phyloP scores from a whole-genome alignment of 2,888 invertebrate species.

The Cephus rjabovi region DNA sequence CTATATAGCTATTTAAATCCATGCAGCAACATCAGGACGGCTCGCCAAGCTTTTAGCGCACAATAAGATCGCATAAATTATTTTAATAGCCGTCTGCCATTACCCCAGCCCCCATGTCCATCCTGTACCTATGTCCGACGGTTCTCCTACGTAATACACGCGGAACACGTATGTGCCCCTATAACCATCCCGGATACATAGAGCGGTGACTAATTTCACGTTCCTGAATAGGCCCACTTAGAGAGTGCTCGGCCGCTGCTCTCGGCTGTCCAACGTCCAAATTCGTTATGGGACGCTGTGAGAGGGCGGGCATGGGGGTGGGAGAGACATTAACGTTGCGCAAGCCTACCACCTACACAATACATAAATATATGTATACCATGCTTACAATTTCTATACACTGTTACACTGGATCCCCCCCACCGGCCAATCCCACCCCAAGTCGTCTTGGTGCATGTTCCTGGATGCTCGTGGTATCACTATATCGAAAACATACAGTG shows the following conservation, averaged over 20 bases:
- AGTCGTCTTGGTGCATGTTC: neutral
- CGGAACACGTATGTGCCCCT: neutral
- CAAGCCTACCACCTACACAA: too few relatives aligned
- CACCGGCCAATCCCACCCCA: neutral
- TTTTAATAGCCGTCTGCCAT: constrained; percentile 39
- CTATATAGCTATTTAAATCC: too few relatives aligned
- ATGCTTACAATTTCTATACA: too few relatives aligned
- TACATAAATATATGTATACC: too few relatives aligned
- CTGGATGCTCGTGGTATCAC: neutral
- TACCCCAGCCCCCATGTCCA: constrained; percentile 23
- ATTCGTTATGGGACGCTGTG: constrained; percentile 24
- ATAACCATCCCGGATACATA: constrained; percentile 8
- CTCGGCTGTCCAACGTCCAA: constrained; percentile 12
- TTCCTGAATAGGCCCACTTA: constrained; percentile 40
- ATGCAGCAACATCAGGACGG: too few relatives aligned
- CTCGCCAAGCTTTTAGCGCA: constrained; percentile 32
- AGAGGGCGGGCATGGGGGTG: too few relatives aligned
- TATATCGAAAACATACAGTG: constrained; percentile 21
- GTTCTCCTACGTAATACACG: neutral
- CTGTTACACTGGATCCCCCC: neutral
- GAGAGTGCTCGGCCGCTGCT: constrained; percentile 12
- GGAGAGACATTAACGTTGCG: too few relatives aligned
- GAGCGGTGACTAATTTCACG: constrained; percentile 33
- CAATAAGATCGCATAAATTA: constrained; percentile 41
- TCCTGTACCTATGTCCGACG: neutral